Conservation (phyloP, 2,113 vertebrate genomes). For the Oreochromis niloticus region DNA sequence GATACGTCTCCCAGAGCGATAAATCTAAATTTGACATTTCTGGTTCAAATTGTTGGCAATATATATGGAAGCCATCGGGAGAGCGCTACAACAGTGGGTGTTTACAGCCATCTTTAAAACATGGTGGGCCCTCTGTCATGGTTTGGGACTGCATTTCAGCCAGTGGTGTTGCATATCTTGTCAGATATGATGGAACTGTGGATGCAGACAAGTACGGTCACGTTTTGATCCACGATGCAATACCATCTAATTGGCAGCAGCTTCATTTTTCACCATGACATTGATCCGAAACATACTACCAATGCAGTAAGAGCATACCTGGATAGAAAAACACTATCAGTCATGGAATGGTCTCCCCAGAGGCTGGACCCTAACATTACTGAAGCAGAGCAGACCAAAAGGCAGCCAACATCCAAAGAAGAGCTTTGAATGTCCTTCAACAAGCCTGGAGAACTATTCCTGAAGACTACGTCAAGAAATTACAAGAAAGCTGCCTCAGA, state of each 20-base stretch:
- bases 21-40: not conserved
- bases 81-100: not conserved
- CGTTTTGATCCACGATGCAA: not conserved
- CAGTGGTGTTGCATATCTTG: not conserved
- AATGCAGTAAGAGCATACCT: not conserved
- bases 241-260: not conserved
- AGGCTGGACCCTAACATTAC: not conserved
- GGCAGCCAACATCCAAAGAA: not conserved
- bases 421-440: not conserved
- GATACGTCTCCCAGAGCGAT: not conserved
- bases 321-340: not conserved
- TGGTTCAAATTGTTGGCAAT: not conserved
- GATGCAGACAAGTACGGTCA: not conserved
- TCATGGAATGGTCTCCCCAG: not conserved
- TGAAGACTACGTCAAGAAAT: not conserved
- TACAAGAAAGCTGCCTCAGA: not conserved
- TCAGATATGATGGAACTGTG: not conserved
- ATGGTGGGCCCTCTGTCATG: not conserved
- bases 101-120: not conserved
- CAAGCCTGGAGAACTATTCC: not conserved
- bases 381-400: not conserved
- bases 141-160: not conserved
- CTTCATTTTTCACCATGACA: not conserved
- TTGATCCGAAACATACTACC: not conserved
- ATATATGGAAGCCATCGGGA: not conserved